A percentile compares a stretch with the other conserved stretches of the same genome.
phyloP scores from a whole-genome alignment of 2,888 invertebrate species.

The Caenorhabditis macrosperma region DNA sequence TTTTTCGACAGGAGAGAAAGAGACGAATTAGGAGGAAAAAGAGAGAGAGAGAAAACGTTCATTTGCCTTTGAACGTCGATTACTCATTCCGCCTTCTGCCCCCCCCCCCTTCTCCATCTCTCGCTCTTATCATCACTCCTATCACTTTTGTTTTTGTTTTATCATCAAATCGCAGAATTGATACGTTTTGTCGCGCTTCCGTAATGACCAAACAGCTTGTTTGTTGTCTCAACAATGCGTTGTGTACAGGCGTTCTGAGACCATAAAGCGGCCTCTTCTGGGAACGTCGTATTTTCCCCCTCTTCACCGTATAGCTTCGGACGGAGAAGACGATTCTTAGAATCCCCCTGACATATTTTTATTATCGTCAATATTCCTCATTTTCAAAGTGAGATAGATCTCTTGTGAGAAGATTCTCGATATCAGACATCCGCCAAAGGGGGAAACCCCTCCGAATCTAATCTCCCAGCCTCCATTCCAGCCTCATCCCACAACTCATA shows the following conservation, averaged over 20 bases:
- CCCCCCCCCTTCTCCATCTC: not conserved
- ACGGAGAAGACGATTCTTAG: too few relatives aligned
- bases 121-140: not conserved
- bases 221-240: too few relatives aligned
- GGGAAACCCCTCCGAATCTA: not conserved
- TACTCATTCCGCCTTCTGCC: conserved; percentile 7
- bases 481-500: not conserved
- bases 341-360: too few relatives aligned
- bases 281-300: too few relatives aligned
- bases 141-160: conserved; percentile 1
- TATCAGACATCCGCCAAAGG: not conserved
- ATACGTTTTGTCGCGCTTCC: not conserved
- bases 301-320: too few relatives aligned
- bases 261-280: too few relatives aligned
- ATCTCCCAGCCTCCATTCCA: not conserved
- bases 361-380: too few relatives aligned
- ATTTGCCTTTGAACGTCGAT: conserved; percentile 22
- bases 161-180: not conserved
- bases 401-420: not conserved
- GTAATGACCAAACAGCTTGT: too few relatives aligned
- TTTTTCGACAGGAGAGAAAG: not conserved
- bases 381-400: too few relatives aligned
- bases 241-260: too few relatives aligned
- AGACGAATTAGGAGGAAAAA: not conserved
- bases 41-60: not conserved